Percentiles rank a stretch among this genome's conserved stretches.
Conservation (phyloP, 2,888 invertebrate species). For the Phengaris arion region DNA sequence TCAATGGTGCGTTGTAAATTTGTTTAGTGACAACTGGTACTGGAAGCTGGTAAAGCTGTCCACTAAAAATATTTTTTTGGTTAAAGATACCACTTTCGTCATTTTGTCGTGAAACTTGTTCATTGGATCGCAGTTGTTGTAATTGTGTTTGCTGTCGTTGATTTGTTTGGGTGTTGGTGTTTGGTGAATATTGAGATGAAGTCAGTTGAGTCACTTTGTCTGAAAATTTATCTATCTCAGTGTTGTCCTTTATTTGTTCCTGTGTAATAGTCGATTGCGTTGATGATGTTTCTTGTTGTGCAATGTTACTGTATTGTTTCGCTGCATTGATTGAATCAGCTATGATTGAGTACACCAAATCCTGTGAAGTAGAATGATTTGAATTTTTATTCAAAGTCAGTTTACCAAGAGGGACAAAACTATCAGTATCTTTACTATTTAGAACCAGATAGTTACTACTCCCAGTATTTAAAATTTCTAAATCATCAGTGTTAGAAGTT, state of each 20-base stretch:
- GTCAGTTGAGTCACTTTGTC: constrained; percentile 39
- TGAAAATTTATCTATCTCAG: constrained; percentile 46
- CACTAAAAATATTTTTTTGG: constrained; percentile 25
- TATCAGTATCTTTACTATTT: constrained; percentile 55
- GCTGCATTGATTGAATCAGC: constrained; percentile 70
- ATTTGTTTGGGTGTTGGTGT: background rate
- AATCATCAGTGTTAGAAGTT: constrained; percentile 56
- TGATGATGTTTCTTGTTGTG: constrained; percentile 54
- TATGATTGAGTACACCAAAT: constrained; percentile 68
- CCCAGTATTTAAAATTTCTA: constrained; percentile 71
- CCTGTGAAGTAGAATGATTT: constrained; percentile 74
- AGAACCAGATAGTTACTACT: constrained; percentile 69
- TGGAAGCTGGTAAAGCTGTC: constrained; percentile 43
- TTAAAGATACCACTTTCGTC: constrained; percentile 39
- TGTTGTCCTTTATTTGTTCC: constrained; percentile 54
- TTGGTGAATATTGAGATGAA: constrained; percentile 16
- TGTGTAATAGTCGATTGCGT: constrained; percentile 51
- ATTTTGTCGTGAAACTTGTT: constrained; percentile 43
- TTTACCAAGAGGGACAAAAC: constrained; percentile 64
- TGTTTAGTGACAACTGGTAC: constrained; percentile 68
- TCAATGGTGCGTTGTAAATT: constrained; percentile 55
- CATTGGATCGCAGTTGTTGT: constrained; percentile 31
- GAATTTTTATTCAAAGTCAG: constrained; percentile 58
- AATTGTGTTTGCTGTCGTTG: constrained; percentile 4
- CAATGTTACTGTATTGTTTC: constrained; percentile 63